Evolutionary conservation across 2,797 vertebrate species (phyloP).

Genomic region (Argentina silus): DNA sequence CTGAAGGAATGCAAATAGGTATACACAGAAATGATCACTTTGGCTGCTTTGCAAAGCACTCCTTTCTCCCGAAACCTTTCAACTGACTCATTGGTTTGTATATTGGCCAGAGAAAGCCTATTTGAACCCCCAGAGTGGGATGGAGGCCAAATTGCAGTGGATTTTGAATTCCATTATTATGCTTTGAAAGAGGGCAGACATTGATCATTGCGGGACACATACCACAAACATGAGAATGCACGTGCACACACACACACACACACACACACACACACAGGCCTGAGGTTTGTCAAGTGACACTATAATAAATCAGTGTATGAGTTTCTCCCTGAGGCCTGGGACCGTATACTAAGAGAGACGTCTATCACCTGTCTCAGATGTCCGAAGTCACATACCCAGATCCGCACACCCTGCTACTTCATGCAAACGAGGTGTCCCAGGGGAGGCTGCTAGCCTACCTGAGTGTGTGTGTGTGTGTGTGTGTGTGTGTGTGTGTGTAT

Average conservation of each 20-base stretch:
- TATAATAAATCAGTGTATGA: not conserved
- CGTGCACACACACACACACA: not conserved
- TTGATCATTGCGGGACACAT: not conserved
- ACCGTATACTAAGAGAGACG: not conserved
- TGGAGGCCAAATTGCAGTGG: not conserved
- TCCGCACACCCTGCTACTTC: not conserved
- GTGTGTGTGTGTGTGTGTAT: slow-evolving; percentile 24
- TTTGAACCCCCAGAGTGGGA: not conserved
- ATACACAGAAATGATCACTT: not conserved
- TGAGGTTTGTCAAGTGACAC: slow-evolving; percentile 1
- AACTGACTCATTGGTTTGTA: not conserved
- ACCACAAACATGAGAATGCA: not conserved
- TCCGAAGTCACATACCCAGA: not conserved
- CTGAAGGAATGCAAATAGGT: not conserved
- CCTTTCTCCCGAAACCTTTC: not conserved
- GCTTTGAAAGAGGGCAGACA: not conserved
- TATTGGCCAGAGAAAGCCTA: not conserved
- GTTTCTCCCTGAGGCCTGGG: not conserved
- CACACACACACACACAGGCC: not conserved
- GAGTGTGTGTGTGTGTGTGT: slow-evolving; percentile 23
- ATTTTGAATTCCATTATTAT: not conserved
- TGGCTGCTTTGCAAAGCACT: not conserved
- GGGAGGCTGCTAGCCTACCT: too few species aligned
- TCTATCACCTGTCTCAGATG: not conserved
- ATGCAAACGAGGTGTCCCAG: not conserved